phyloP scores from a whole-genome alignment of 2,888 invertebrate species.

The Drosophila mercatorum region DNA sequence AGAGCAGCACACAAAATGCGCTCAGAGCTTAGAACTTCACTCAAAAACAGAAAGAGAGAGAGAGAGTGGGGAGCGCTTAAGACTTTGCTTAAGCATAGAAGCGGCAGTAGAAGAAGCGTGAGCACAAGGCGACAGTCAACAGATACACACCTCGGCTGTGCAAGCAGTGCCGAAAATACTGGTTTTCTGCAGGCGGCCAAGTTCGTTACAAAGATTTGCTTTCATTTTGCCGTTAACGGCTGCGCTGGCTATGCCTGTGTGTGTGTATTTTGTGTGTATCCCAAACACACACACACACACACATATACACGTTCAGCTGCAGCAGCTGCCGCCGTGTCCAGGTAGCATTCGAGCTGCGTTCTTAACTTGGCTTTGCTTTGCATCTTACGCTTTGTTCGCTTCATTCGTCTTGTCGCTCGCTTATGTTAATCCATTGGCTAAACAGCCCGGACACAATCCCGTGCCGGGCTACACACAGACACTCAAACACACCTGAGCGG shows the following conservation, averaged over 20 bases:
- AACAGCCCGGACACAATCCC: constrained; percentile 47
- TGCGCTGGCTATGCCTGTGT: constrained; percentile 18
- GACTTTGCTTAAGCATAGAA: constrained; percentile 46
- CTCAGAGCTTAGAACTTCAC: constrained; percentile 39
- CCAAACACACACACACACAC: constrained; percentile 5
- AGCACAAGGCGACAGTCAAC: constrained; percentile 41
- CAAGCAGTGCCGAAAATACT: constrained; percentile 65
- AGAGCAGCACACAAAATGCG: constrained; percentile 6
- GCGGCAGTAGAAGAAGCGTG: neutral
- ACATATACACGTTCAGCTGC: constrained; percentile 26
- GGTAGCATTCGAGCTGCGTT: constrained; percentile 51
- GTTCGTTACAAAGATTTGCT: constrained; percentile 77
- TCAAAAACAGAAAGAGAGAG: constrained; percentile 29
- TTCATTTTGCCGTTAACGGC: constrained; percentile 77
- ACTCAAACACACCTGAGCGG: constrained; percentile 41
- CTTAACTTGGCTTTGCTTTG: constrained; percentile 52
- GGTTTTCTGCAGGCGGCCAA: constrained; percentile 62
- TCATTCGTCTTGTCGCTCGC: constrained; percentile 38
- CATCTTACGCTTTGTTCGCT: constrained; percentile 29
- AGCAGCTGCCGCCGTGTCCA: constrained; percentile 43
- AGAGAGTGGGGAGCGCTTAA: neutral
- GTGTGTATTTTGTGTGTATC: constrained; percentile 35
- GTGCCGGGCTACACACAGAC: constrained; percentile 32
- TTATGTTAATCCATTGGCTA: constrained; percentile 72
- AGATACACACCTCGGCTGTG: constrained; percentile 68